Evolutionary conservation across 2,888 invertebrate species (phyloP).

Genomic region (Andrena fulva): DNA sequence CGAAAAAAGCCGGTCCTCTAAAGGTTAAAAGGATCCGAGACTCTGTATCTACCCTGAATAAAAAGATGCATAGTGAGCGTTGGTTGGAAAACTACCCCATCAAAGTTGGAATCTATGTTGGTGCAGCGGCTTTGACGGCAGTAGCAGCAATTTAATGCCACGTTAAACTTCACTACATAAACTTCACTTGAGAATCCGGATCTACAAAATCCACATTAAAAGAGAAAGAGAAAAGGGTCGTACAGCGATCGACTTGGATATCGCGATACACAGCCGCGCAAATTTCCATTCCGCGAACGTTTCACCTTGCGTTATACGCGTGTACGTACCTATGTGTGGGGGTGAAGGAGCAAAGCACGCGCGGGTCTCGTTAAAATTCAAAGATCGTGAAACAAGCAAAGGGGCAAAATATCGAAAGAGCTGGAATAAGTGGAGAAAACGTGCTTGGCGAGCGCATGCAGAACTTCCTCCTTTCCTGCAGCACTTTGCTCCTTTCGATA

Average conservation of each 20-base stretch:
- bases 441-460: slow-evolving; percentile 9
- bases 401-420: slow-evolving; percentile 19
- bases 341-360: background rate
- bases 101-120: too few species aligned
- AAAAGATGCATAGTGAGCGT: too few species aligned
- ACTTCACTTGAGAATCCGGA: background rate
- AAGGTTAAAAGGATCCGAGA: too few species aligned
- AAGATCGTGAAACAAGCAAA: slow-evolving; percentile 36
- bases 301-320: background rate
- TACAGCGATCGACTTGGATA: slow-evolving; percentile 26
- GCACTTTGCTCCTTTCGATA: slow-evolving; percentile 8
- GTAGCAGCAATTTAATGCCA: too few species aligned
- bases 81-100: too few species aligned
- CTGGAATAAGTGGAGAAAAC: slow-evolving; percentile 23
- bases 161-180: too few species aligned
- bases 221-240: background rate
- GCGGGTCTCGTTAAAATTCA: slow-evolving; percentile 46
- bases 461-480: background rate
- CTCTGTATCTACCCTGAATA: too few species aligned
- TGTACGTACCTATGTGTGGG: background rate
- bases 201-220: background rate
- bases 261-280: background rate
- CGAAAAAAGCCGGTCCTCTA: too few species aligned
- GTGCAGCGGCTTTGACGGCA: too few species aligned
- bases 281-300: slow-evolving; percentile 11